Evolutionary conservation across 37 sponge, comb jelly and placozoan genomes (phyloP), one percentile per base, ranked within the genome.

Genomic region (Diacarnus erythraeanus): DNA sequence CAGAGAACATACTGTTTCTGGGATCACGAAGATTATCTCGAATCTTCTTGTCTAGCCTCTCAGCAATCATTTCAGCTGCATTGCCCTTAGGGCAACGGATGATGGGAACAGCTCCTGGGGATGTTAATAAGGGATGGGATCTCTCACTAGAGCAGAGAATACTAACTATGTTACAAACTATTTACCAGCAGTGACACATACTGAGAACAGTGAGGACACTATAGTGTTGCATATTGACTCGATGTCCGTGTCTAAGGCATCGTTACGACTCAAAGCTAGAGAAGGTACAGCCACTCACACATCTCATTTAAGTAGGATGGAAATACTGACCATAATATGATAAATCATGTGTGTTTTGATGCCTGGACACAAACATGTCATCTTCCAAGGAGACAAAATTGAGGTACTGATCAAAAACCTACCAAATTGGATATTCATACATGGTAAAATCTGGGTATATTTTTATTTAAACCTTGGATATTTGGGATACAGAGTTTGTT

Each of bases 11-110:
- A 59, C 83, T 89, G 67, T 80, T 95, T 21, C 96, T 51, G 1
- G 92, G 71, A 74, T 98, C 94, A 29, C 94, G 80, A 69, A 98
- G 65, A 42, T 98, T 98, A 72, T 98, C 96, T 26, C 94, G 73
- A 20, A 98, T 41, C 66, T 91, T 93, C 82, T 93, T 96, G 81
- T 96, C 97, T 43, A 96, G 57, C 12, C 58, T 78, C 81, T 91
- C 92, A 31, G 96, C 96, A 8, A 98, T 85, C 82, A 95, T 93
- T 59, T 93, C 99, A 36, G 99, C 99, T 60, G 99, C 99, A 87
- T 98, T 98, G 65, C 96, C 94, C 20, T 81, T 71, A 21, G 99
- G 96, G 66, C 99, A 98, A n/a, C 96, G 85, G 26, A 98, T 98
- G 42, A 98, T 79, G 44, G 99, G 99, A 21, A 98, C 82, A 2